A percentile compares a stretch with the other conserved stretches of the same genome.
Evolutionary conservation across 2,113 vertebrate genomes (phyloP).

Genomic region (Laticauda laticaudata): DNA sequence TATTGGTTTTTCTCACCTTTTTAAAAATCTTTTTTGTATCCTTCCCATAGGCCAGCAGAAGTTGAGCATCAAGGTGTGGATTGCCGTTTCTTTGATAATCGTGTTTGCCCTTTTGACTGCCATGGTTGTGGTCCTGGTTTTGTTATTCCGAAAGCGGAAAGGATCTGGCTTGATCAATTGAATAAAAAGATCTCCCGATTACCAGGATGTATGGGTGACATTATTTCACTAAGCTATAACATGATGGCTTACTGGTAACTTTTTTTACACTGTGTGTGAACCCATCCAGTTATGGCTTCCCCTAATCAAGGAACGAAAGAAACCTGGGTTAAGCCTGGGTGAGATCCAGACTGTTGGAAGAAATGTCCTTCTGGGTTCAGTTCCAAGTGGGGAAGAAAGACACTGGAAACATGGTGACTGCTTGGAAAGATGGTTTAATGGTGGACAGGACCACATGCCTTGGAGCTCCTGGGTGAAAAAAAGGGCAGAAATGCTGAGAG

Average conservation of each 20-base stretch:
- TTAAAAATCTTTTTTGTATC: background rate
- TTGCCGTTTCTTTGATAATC: background rate
- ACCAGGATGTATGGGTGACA: too few species aligned
- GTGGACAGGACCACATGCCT: too few species aligned
- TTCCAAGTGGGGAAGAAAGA: too few species aligned
- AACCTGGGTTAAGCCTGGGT: background rate
- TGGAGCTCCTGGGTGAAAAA: too few species aligned
- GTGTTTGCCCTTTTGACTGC: slow-evolving; percentile 22
- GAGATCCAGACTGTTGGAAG: background rate
- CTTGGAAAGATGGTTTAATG: too few species aligned
- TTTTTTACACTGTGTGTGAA: background rate
- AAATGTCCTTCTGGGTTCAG: too few species aligned
- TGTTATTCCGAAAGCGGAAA: slow-evolving; percentile 26
- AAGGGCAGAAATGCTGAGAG: too few species aligned
- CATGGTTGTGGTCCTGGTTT: background rate
- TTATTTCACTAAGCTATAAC: background rate
- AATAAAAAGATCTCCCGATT: slow-evolving; percentile 39
- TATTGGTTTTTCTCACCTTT: background rate
- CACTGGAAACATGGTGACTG: too few species aligned
- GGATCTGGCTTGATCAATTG: slow-evolving; percentile 35
- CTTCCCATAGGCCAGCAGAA: slow-evolving; percentile 25
- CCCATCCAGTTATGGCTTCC: background rate
- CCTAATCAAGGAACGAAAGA: background rate
- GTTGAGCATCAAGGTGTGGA: background rate
- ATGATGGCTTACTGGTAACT: background rate